Conservation (phyloP, 2,113 vertebrate genomes). For the Megaceryle maxima region DNA sequence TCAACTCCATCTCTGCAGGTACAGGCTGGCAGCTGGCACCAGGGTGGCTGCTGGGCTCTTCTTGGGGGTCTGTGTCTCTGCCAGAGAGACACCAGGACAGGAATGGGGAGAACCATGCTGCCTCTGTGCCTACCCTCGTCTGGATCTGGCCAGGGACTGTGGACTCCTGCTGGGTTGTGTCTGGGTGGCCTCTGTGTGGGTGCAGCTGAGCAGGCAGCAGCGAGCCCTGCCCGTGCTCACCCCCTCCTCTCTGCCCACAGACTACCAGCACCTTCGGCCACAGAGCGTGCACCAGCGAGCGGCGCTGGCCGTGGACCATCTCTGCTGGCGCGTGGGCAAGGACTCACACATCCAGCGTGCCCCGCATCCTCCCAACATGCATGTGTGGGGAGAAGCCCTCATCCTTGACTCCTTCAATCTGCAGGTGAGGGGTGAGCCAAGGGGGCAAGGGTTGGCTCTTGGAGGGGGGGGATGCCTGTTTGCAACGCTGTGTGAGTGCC, state of each 20-base stretch:
- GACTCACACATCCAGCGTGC: constrained; percentile 97
- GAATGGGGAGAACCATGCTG: rapidly evolving
- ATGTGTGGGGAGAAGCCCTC: constrained; percentile 95
- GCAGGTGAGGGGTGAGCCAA: constrained; percentile 72
- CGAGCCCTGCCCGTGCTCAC: background rate
- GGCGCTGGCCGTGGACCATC: constrained; percentile 86
- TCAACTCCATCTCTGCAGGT: constrained; percentile 90
- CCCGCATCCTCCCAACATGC: constrained; percentile 91
- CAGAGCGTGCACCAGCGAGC: constrained; percentile 87
- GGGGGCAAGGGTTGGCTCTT: background rate
- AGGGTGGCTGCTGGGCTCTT: background rate
- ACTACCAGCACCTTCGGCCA: constrained; percentile 80
- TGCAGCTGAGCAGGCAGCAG: background rate
- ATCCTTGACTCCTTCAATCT: constrained; percentile 89
- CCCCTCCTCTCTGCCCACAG: constrained; percentile 22
- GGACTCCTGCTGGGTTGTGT: background rate
- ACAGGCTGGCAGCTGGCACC: background rate
- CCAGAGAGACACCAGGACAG: background rate
- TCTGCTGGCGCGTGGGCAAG: constrained; percentile 96
- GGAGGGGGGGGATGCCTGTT: background rate
- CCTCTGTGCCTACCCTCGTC: rapidly evolving
- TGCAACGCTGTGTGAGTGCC: rapidly evolving
- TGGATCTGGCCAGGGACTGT: background rate
- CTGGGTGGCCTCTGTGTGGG: background rate
- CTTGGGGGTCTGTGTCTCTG: background rate